Base-by-base conservation (phyloP, 1,140 invertebrate genomes). In the Globodera rostochiensis region DNA sequence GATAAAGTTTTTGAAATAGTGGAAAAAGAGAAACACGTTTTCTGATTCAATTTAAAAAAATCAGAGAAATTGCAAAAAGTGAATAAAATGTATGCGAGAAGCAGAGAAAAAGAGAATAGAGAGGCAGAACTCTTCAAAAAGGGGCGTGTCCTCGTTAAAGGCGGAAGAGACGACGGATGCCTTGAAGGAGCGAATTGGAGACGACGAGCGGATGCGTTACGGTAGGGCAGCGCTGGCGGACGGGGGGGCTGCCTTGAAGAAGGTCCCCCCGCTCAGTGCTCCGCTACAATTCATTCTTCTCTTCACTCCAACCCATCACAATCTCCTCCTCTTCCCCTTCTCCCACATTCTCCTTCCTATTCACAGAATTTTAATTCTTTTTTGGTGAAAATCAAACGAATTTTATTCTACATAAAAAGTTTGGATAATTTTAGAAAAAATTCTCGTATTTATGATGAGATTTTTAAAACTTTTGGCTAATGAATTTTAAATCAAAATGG, bases 151-250 rank as follows among this genome's bases (percentile, higher is more conserved):
- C 11, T 53, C 50, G 13, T 64, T 64, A 6, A 64, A 64, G 57
- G 57, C 11, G 57, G 15, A 36, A 36, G 57, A 64, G 19, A 19
- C 6, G 57, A 19, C 6, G 57, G 11, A 19, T 19, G 57, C 57
- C 57, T 64, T 64, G 57, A 64, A 64, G 57, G 13, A 64, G 57
- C 57, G 57, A 64, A 64, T 64, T 64, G 57, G 57, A 64, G 57
- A 64, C 15, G 57, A 13, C 13, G 57, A 64, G 50, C 50, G 50
- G 50, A 53, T 53, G 50, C 11, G 50, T 64, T 64, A 64, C 57
- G 57, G 57, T 64, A 64, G 57, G 13, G 57, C 50, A 53, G 50
- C 11, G 4, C 50, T 9, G 50, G 50, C 7, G 50, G 11, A 64
- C 11, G 15, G 57, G 57, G 57, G 57, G 57, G 57, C 57, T 64